Evolutionary conservation across 2,888 invertebrate species (phyloP), one percentile per base, ranked within the genome.

Genomic region (Metacarcinus magister): DNA sequence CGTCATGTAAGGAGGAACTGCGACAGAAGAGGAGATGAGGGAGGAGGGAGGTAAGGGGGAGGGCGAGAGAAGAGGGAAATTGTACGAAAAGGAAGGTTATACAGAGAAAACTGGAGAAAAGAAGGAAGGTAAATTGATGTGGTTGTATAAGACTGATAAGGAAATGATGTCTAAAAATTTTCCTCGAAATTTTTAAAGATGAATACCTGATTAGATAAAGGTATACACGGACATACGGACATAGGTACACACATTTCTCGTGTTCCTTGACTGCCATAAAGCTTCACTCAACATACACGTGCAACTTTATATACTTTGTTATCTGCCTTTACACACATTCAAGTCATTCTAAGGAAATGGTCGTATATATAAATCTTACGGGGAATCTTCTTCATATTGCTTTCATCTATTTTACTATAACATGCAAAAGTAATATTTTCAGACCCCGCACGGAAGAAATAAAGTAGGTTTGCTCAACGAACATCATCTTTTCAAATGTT

Each of bases 1-100:
- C 91, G 46, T 91, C 91, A 28, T 48, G n/a, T 32, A 32, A 92
- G 54, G 92, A 54, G 32, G 92, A 48, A 92, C 32, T 54, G 54
- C 8, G 19, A 28, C 23, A 54, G 92, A 28, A 92, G 92, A 5
- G 39, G 54, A 92, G 54, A 32, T 23, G 54, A 32, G 54, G 92
- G 13, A 60, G 92, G 28, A 54, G 19, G 54, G 92, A 92, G 48
- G 28, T 0, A 13, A 44, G 28, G 28, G 92, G 48, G 23, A 0
- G 46, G 5, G 43, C 2, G n/a, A 46, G n/a, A 4, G 54, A 48
- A 2, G 48, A 3, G 13, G 28, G 28, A 28, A 28, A 10, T 19
- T 32, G 46, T 16, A 91, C 13, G n/a, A 91, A n/a, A 46, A 46
- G 46, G 46, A 46, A 46, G 91, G n/a, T 43, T 44, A 23, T n/a